Evolutionary conservation across 2,888 invertebrate species (phyloP), one percentile per base, ranked within the genome.

Genomic region (Anticlea derivata): DNA sequence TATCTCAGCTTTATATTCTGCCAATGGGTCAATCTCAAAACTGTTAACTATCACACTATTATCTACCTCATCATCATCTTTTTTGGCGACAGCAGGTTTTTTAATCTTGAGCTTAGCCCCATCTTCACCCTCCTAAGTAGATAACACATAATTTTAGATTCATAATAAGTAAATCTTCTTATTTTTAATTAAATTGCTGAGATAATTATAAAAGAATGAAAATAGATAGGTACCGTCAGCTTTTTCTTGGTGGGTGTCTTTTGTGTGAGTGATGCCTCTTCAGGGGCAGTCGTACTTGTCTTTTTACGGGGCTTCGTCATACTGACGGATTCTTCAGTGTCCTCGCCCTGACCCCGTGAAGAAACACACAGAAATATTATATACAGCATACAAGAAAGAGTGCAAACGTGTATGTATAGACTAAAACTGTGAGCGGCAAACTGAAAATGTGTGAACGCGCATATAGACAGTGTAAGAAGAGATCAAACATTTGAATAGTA

Each of bases 211-310:
- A 79, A 68, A 51, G 49, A 40, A 45, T 49, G 26, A 44, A 56
- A 61, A 64, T 54, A 54, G 52, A 66, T 60, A 65, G 71, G 67
- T 90, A 90, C 90, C 90, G 87, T 88, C 47, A 70, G 82, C 58
- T 86, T 89, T 86, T 88, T 90, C 86, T 86, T 85, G 68, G 86
- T 73, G 60, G 88, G 87, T 70, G 87, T 89, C 75, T 89, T 90
- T 86, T 89, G 88, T 66, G 88, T 88, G 58, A 90, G 86, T 59
- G 87, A 78, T 65, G 87, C 90, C 65, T 90, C 90, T 77, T 87
- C 90, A 43, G 89, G 90, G 60, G 89, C 86, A 53, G 87, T 88
- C 50, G 89, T 88, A 80, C 86, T 88, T 63, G 86, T 89, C 77
- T 89, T 91, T 77, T 82, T 83, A 65, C 81, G 82, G 61, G 90